Percentiles rank a stretch among this genome's conserved stretches.
Conservation (phyloP, 2,113 vertebrate species). For the Falcunculus frontatus region DNA sequence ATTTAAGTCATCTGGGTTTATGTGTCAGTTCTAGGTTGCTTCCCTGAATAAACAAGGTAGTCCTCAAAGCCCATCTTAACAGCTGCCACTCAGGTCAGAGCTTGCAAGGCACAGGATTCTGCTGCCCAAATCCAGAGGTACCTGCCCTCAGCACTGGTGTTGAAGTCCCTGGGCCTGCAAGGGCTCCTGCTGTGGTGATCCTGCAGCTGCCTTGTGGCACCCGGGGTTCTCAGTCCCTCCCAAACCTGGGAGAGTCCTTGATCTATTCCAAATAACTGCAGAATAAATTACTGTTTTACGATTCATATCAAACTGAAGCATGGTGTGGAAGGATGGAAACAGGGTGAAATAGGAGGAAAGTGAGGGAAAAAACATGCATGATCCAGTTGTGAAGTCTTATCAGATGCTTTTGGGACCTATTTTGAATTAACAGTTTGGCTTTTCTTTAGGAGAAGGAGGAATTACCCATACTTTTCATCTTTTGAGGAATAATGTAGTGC, state of each 20-base stretch:
- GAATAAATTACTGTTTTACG: neutral
- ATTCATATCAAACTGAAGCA: neutral
- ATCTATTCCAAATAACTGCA: neutral
- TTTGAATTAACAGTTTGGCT: neutral
- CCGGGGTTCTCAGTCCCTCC: fast-evolving
- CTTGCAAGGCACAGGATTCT: neutral
- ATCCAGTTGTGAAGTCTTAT: neutral
- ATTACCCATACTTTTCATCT: neutral
- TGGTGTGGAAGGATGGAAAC: neutral
- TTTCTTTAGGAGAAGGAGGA: neutral
- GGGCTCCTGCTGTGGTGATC: neutral
- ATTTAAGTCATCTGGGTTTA: neutral
- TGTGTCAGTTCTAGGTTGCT: neutral
- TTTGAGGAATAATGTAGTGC: neutral
- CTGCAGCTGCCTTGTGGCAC: neutral
- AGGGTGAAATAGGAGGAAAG: neutral
- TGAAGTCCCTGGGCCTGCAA: neutral
- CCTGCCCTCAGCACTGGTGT: neutral
- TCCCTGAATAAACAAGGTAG: neutral
- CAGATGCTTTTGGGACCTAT: neutral
- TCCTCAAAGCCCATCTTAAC: neutral
- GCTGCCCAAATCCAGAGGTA: neutral
- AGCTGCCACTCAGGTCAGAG: neutral
- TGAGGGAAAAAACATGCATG: fast-evolving
- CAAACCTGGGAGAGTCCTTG: neutral